These are phyloP conservation scores for Neoseiulus cucumeris DNA, from an alignment of 1,140 invertebrate species.

Conservation along the genomic window DNA sequence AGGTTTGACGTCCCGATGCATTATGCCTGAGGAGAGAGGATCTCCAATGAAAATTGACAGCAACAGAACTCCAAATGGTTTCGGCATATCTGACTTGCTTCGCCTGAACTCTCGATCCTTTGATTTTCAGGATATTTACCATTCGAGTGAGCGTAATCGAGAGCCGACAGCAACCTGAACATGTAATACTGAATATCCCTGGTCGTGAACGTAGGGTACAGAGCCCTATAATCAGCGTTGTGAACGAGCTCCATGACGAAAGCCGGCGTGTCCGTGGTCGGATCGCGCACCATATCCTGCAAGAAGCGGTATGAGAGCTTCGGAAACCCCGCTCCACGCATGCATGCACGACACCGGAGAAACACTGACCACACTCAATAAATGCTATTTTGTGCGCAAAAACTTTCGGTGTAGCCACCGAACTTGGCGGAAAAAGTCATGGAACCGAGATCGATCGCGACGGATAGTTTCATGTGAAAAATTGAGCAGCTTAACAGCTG, in stretches of 20 bases:
- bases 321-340: no score
- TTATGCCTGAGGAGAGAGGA: conserved; percentile 54
- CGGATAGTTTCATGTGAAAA: no score
- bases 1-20: conserved; percentile 96
- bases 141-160: conserved; percentile 99
- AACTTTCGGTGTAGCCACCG: no score
- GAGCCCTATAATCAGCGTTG: conserved; percentile 91
- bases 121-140: conserved; percentile 32
- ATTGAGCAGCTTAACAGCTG: no score
- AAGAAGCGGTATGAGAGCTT: neutral
- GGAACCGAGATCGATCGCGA: no score
- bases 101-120: no score
- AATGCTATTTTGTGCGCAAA: neutral
- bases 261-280: conserved; percentile 71
- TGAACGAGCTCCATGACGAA: conserved; percentile 99
- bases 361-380: neutral
- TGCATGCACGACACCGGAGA: no score
- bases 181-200: conserved; percentile 91
- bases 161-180: conserved; percentile 37
- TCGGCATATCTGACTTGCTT: no score
- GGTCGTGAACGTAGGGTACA: conserved; percentile 95
- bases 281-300: conserved; percentile 18
- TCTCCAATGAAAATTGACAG: no score
- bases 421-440: no score
- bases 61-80: no score